Evolutionary conservation across 2,888 invertebrate species (phyloP).

Genomic region (Ephialtes manifestator): DNA sequence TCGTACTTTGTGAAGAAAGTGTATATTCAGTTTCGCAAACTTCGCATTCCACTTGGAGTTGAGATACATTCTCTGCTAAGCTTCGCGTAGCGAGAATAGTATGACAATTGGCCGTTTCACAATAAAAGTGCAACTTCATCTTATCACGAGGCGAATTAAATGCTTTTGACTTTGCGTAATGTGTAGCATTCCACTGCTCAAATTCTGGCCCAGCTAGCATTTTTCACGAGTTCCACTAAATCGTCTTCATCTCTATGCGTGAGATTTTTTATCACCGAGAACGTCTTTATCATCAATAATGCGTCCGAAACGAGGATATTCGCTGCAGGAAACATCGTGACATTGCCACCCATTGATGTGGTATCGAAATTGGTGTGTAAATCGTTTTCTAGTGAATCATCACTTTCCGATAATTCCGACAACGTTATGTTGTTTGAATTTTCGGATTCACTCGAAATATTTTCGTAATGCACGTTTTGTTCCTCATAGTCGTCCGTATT

Average conservation of each 20-base stretch:
- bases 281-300: conserved; percentile 36
- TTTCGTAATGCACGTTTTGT: no score
- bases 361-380: not conserved
- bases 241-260: conserved; percentile 40
- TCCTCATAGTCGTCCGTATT: no score
- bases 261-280: conserved; percentile 38
- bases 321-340: conserved; percentile 34
- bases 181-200: conserved; percentile 21
- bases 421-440: no score
- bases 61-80: conserved; percentile 7
- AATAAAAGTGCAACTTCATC: no score
- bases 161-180: conserved; percentile 35
- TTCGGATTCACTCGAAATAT: no score
- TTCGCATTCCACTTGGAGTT: no score
- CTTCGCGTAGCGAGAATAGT: conserved; percentile 28
- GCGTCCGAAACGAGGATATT: conserved; percentile 20
- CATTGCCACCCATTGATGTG: conserved; percentile 10
- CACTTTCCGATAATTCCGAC: no score
- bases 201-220: conserved; percentile 46
- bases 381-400: no score
- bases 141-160: conserved; percentile 36
- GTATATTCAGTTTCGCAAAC: no score
- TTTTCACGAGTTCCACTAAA: conserved; percentile 36
- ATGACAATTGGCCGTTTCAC: conserved; percentile 6
- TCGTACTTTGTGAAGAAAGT: no score